phyloP scores from a whole-genome alignment of 1,140 invertebrate species.

The Ostrea edulis region DNA sequence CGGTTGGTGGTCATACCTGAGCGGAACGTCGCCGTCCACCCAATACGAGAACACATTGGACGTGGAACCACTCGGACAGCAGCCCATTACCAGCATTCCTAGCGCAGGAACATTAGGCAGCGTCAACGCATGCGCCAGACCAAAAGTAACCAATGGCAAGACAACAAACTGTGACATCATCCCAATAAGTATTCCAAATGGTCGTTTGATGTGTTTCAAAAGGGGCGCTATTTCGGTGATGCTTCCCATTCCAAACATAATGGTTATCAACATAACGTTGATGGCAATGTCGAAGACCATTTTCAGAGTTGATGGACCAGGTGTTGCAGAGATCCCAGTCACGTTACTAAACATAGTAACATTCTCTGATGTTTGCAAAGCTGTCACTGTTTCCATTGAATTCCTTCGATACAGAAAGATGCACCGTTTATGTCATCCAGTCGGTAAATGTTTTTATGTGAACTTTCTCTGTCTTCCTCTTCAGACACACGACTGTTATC shows the following conservation, averaged over 20 bases:
- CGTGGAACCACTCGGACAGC: slow-evolving; percentile 78
- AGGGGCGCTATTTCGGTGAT: slow-evolving; percentile 68
- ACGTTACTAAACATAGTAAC: background rate
- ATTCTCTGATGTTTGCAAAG: background rate
- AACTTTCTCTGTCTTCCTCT: too few species aligned
- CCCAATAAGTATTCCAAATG: slow-evolving; percentile 77
- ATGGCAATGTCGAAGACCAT: slow-evolving; percentile 68
- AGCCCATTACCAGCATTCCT: slow-evolving; percentile 76
- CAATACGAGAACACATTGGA: slow-evolving; percentile 80
- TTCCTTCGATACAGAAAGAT: too few species aligned
- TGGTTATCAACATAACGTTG: slow-evolving; percentile 66
- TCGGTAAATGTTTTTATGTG: too few species aligned
- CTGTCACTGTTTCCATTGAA: background rate
- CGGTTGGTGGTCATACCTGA: slow-evolving; percentile 69
- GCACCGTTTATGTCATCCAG: too few species aligned
- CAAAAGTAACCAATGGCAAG: slow-evolving; percentile 77
- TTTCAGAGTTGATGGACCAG: slow-evolving; percentile 60
- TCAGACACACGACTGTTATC: too few species aligned
- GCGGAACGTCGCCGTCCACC: slow-evolving; percentile 78
- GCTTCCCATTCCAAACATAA: slow-evolving; percentile 78
- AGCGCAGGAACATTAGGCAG: slow-evolving; percentile 67
- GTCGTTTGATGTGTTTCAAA: slow-evolving; percentile 72
- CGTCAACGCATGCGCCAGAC: slow-evolving; percentile 66
- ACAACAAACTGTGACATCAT: slow-evolving; percentile 79
- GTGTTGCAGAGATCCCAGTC: background rate